These are phyloP conservation scores for Neodon shergylaensis DNA, from an alignment of 2,113 vertebrate species.

Conservation along the genomic window DNA sequence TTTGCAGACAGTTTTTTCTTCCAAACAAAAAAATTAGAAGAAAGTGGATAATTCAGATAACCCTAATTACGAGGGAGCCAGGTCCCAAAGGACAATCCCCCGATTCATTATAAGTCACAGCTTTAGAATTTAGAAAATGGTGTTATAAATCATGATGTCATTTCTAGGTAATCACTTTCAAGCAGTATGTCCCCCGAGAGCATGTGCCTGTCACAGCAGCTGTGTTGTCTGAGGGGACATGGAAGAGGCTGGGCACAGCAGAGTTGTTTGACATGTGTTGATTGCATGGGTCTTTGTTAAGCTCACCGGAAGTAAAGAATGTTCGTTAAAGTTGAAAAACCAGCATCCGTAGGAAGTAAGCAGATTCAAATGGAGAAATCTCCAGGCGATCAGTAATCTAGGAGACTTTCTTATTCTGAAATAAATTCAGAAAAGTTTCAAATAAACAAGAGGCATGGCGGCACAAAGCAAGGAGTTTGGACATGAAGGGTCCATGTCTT, in stretches of 20 bases:
- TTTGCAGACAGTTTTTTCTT: background rate
- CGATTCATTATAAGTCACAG: conserved; percentile 69
- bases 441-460: background rate
- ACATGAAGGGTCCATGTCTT: background rate
- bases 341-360: background rate
- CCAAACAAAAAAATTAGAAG: background rate
- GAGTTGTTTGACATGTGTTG: background rate
- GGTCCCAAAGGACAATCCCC: conserved; percentile 64
- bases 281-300: background rate
- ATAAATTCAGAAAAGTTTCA: conserved; percentile 4
- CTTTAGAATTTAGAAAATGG: conserved; percentile 81
- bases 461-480: background rate
- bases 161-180: conserved; percentile 74
- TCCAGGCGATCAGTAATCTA: background rate
- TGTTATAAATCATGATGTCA: conserved; percentile 80
- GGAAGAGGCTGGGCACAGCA: background rate
- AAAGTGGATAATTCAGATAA: conserved; percentile 52
- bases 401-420: conserved; percentile 15
- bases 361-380: background rate
- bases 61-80: conserved; percentile 48
- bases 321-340: background rate
- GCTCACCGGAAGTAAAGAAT: background rate
- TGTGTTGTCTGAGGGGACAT: conserved; percentile 50
- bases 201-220: conserved; percentile 66
- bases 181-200: conserved; percentile 58